Percentiles rank a stretch among this genome's conserved stretches.
phyloP scores from a whole-genome alignment of 2,113 vertebrate species.

The Oncorhynchus tshawytscha region DNA sequence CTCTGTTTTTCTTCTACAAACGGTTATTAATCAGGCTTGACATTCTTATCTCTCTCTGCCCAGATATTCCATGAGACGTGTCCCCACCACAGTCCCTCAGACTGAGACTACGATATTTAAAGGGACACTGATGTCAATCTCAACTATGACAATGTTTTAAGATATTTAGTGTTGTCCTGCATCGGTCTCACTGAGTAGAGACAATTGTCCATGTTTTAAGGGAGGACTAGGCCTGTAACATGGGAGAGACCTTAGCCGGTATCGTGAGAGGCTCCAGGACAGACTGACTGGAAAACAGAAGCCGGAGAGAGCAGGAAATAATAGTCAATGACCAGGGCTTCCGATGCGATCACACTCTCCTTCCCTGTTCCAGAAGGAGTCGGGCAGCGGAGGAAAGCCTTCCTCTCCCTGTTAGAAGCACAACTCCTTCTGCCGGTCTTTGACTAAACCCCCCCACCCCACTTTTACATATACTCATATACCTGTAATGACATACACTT shows the following conservation, averaged over 20 bases:
- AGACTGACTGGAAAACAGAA: conserved; percentile 65
- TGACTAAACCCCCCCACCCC: not conserved
- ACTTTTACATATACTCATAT: not conserved
- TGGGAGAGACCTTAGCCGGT: not conserved
- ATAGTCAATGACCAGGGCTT: conserved; percentile 70
- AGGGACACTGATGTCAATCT: not conserved
- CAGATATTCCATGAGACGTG: no score
- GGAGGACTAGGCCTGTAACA: not conserved
- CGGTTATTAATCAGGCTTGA: no score
- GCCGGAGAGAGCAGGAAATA: conserved; percentile 58
- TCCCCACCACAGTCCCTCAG: not conserved
- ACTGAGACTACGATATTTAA: not conserved
- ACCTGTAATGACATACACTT: conserved; percentile 1
- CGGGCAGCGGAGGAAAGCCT: conserved; percentile 46
- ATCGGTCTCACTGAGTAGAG: not conserved
- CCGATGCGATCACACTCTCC: conserved; percentile 61
- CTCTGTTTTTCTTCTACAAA: no score
- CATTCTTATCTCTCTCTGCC: no score
- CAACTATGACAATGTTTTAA: not conserved
- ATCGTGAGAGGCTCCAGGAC: conserved; percentile 40
- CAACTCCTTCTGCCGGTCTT: not conserved
- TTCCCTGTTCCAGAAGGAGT: conserved; percentile 56
- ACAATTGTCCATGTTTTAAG: not conserved
- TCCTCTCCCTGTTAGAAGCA: conserved; percentile 43
- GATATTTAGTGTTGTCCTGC: not conserved